A percentile compares a stretch with the other conserved stretches of the same genome.
Evolutionary conservation across 2,797 vertebrate species (phyloP).

Genomic region (Cynodonichthys magdalenae): DNA sequence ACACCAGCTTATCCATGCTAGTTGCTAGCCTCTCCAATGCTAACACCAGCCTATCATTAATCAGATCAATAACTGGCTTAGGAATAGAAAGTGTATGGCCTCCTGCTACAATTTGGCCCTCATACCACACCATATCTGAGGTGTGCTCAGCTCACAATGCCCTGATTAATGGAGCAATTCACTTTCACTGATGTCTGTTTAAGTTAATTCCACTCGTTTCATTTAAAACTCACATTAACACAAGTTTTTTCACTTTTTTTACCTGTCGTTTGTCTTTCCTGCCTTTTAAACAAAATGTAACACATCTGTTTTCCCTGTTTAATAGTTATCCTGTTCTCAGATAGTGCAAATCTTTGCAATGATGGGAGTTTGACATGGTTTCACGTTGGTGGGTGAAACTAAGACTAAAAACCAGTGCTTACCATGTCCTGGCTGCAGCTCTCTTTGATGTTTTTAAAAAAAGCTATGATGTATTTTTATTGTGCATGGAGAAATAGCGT

Average conservation of each 20-base stretch:
- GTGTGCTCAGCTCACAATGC: slow-evolving; percentile 65
- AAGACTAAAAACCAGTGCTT: slow-evolving; percentile 89
- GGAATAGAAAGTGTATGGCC: too few relatives aligned
- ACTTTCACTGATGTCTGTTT: slow-evolving; percentile 38
- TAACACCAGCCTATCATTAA: too few relatives aligned
- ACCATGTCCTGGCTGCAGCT: slow-evolving; percentile 86
- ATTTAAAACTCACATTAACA: slow-evolving; percentile 6
- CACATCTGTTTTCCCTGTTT: too few relatives aligned
- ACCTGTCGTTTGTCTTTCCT: not conserved
- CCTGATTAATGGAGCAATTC: slow-evolving; percentile 30
- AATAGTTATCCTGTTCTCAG: too few relatives aligned
- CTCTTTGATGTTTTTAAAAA: slow-evolving; percentile 83
- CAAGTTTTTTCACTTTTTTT: slow-evolving; percentile 19
- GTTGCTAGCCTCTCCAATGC: too few relatives aligned
- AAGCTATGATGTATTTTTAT: slow-evolving; percentile 75
- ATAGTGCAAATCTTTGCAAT: slow-evolving; percentile 86
- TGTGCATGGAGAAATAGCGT: not conserved
- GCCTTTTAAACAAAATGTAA: not conserved
- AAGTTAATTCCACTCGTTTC: slow-evolving; percentile 39
- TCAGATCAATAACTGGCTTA: too few relatives aligned
- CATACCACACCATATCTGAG: too few relatives aligned
- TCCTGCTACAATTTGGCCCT: too few relatives aligned
- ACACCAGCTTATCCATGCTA: too few relatives aligned
- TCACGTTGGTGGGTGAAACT: slow-evolving; percentile 95
- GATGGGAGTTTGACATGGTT: slow-evolving; percentile 93